Evolutionary conservation across 1,140 invertebrate species (phyloP).

Genomic region (Periplaneta americana): DNA sequence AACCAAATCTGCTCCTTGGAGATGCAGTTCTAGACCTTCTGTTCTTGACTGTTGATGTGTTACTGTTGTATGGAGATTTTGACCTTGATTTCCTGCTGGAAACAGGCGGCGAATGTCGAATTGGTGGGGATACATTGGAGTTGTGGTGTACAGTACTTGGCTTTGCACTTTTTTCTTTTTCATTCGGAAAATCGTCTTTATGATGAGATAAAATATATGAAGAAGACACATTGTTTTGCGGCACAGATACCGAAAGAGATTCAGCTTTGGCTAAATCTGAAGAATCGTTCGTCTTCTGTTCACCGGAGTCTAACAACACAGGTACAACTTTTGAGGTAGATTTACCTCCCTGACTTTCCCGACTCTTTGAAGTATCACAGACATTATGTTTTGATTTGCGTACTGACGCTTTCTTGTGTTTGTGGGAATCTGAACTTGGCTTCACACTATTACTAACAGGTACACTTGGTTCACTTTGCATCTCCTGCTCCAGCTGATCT

Average conservation of each 20-base stretch:
- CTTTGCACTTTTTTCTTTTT: not conserved
- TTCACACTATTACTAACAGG: not conserved
- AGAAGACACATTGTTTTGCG: not conserved
- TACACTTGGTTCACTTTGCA: not conserved
- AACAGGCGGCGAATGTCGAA: not conserved
- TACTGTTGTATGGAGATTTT: not conserved
- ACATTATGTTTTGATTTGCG: not conserved
- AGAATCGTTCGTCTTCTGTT: not conserved
- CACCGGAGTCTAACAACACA: not conserved
- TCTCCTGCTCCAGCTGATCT: not conserved
- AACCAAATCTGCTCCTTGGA: not conserved
- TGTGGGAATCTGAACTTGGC: not conserved
- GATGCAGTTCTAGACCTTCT: not conserved
- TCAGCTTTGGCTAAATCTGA: not conserved
- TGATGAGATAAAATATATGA: not conserved
- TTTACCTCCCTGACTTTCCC: not conserved
- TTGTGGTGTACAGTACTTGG: not conserved
- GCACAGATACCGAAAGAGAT: not conserved
- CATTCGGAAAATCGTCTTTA: not conserved
- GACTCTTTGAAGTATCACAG: not conserved
- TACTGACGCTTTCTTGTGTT: not conserved
- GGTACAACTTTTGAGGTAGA: not conserved
- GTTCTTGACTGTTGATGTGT: not conserved
- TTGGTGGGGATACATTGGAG: not conserved
- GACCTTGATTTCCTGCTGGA: not conserved